A percentile compares a stretch with the other conserved stretches of the same genome.
These are phyloP conservation scores for Chrysodeixis includens DNA, from an alignment of 2,888 invertebrate genomes.

Conservation along the genomic window DNA sequence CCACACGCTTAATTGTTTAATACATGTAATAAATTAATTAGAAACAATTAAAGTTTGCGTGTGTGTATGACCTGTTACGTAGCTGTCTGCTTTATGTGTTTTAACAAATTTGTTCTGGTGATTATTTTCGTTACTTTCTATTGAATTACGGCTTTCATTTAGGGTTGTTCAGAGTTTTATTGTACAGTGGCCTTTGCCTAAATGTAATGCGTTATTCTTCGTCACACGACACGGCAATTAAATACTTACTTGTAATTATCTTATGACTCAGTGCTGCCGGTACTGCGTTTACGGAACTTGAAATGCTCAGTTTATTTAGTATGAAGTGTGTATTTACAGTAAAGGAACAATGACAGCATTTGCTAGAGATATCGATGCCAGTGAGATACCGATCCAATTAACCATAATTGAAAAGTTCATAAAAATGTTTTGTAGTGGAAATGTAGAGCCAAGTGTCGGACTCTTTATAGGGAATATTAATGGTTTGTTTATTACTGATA, in stretches of 20 bases:
- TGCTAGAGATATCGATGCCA: conserved; percentile 20
- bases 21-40: conserved; percentile 89
- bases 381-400: conserved; percentile 28
- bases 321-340: background rate
- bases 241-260: conserved; percentile 49
- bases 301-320: background rate
- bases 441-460: background rate
- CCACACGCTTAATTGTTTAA: conserved; percentile 86
- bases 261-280: conserved; percentile 18
- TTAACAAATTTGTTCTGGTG: conserved; percentile 74
- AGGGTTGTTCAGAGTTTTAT: conserved; percentile 50
- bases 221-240: conserved; percentile 53
- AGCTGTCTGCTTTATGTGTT: conserved; percentile 66
- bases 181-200: conserved; percentile 44
- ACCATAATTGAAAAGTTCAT: conserved; percentile 28
- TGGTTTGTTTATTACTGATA: background rate
- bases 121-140: conserved; percentile 70
- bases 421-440: conserved; percentile 16
- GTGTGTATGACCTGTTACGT: conserved; percentile 77
- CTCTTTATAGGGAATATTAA: background rate
- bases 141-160: conserved; percentile 49
- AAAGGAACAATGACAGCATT: conserved; percentile 16
- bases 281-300: conserved; percentile 21
- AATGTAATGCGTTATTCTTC: conserved; percentile 42
- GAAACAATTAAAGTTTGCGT: conserved; percentile 86